Conservation (phyloP, 2,888 invertebrate genomes). For the Polietes domitor region DNA sequence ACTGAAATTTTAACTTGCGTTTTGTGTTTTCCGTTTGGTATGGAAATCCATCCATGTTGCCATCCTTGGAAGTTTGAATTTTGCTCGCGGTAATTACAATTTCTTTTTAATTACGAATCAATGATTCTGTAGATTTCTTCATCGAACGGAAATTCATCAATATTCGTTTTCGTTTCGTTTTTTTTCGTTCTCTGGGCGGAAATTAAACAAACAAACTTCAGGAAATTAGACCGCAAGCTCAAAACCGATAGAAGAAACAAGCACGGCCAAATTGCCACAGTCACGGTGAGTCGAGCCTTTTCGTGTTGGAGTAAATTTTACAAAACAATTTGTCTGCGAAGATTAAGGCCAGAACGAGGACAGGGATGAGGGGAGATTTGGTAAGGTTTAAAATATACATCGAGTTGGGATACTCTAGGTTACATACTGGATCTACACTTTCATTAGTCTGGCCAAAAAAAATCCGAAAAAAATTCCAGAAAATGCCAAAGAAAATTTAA, state of each 20-base stretch:
- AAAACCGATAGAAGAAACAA: neutral
- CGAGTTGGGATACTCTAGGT: too few species aligned
- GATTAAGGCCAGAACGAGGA: neutral
- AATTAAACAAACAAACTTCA: constrained; percentile 20
- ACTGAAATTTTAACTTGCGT: too few species aligned
- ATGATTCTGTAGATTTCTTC: constrained; percentile 10
- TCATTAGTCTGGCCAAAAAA: too few species aligned
- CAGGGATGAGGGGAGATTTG: neutral
- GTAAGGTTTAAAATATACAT: too few species aligned
- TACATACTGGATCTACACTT: too few species aligned
- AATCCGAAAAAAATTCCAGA: too few species aligned
- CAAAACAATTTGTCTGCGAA: neutral
- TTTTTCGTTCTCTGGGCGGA: constrained; percentile 6
- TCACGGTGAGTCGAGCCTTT: neutral
- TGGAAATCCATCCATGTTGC: neutral
- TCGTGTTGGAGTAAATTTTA: neutral
- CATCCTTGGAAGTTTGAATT: too few species aligned
- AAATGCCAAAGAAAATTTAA: too few species aligned
- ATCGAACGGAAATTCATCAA: constrained; percentile 21
- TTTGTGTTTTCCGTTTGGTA: neutral
- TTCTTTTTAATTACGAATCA: constrained; percentile 31
- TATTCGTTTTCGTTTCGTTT: neutral
- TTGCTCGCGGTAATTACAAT: constrained; percentile 9
- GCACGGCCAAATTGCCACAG: neutral
- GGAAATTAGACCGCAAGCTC: constrained; percentile 1